Percentiles rank a stretch among this genome's conserved stretches.
Conservation (phyloP, 2,797 vertebrate genomes). For the Steatocranus sp. region DNA sequence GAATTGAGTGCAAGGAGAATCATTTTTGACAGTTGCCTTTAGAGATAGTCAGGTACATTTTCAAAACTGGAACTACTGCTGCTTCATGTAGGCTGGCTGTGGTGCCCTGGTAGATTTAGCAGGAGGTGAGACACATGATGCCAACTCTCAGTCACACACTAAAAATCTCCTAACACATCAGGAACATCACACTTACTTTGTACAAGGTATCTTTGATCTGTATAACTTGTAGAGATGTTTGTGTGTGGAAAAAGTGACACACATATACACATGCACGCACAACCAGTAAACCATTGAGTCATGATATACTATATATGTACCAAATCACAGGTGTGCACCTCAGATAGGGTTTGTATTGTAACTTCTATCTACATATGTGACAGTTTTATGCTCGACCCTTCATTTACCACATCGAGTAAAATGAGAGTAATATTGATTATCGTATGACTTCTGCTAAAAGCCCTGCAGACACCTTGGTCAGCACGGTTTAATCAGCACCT, state of each 20-base stretch:
- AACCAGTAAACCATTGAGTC: not conserved
- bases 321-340: slow-evolving; percentile 30
- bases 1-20: not conserved
- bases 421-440: slow-evolving; percentile 31
- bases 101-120: not conserved
- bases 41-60: not conserved
- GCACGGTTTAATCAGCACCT: slow-evolving; percentile 12
- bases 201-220: not conserved
- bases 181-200: not conserved
- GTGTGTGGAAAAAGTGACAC: not conserved
- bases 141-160: not conserved
- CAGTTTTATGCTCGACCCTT: not conserved
- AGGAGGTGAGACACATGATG: not conserved
- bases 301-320: slow-evolving; percentile 8
- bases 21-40: not conserved
- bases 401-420: slow-evolving; percentile 20
- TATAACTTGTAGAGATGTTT: not conserved
- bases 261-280: not conserved
- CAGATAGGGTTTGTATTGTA: slow-evolving; percentile 17
- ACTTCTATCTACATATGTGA: not conserved
- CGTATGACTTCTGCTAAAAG: slow-evolving; percentile 9
- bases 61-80: not conserved
- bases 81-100: not conserved
- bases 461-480: slow-evolving; percentile 29
- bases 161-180: not conserved